These are phyloP conservation scores for Papilio machaon DNA, from an alignment of 1,140 invertebrate genomes.

Conservation along the genomic window DNA sequence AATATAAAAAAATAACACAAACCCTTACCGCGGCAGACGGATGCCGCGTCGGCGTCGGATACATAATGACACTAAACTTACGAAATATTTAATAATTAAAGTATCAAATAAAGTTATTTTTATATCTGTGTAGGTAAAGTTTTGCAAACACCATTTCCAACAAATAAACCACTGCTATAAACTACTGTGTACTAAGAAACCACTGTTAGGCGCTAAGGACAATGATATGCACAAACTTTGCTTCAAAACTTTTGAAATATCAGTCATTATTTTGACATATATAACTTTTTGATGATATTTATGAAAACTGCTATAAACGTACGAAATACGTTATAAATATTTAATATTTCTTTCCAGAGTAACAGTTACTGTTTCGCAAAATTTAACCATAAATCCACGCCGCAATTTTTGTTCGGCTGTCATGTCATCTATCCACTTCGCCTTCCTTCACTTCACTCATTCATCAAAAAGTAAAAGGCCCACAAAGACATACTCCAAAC, in stretches of 20 bases:
- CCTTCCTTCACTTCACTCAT: constrained; percentile 50
- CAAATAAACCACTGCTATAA: constrained; percentile 70
- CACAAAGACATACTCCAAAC: neutral
- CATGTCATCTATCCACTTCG: constrained; percentile 65
- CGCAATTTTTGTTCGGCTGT: constrained; percentile 72
- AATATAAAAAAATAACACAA: constrained; percentile 66
- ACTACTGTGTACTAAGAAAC: constrained; percentile 62
- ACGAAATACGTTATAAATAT: constrained; percentile 29
- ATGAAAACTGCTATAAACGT: constrained; percentile 40
- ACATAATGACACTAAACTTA: constrained; percentile 65
- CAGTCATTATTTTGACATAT: constrained; percentile 72
- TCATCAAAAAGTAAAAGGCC: constrained; percentile 42
- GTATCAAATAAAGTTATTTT: constrained; percentile 72
- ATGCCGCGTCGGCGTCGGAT: constrained; percentile 76
- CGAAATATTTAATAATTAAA: constrained; percentile 53
- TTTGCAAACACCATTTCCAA: constrained; percentile 69
- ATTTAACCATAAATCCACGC: constrained; percentile 78
- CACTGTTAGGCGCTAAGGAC: constrained; percentile 66
- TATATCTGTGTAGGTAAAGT: constrained; percentile 58
- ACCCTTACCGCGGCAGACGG: constrained; percentile 76
- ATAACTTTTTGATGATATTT: constrained; percentile 56
- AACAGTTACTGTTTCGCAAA: constrained; percentile 68
- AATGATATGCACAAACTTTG: constrained; percentile 81
- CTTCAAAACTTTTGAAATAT: constrained; percentile 74
- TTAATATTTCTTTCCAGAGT: constrained; percentile 54